Percentiles rank a stretch among this genome's conserved stretches.
Conservation (phyloP, 2,888 invertebrate species). For the Epicampocera succincta region DNA sequence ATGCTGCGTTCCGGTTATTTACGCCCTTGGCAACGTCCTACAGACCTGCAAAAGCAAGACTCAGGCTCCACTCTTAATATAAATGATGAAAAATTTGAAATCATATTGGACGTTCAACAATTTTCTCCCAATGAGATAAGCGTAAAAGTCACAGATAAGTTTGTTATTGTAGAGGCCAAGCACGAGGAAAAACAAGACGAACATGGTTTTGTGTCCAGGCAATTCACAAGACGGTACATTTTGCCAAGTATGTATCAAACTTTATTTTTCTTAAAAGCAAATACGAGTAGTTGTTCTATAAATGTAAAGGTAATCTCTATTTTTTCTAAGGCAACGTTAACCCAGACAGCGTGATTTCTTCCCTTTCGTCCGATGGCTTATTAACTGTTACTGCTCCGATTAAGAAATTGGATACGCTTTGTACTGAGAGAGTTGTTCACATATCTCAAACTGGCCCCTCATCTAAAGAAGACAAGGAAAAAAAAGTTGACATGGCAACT, state of each 20-base stretch:
- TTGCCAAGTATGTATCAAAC: conserved; percentile 82
- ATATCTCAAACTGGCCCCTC: conserved; percentile 87
- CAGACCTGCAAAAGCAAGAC: conserved; percentile 86
- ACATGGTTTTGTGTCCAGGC: conserved; percentile 90
- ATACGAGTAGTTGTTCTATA: too few species aligned
- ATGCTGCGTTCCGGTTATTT: conserved; percentile 85
- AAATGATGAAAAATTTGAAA: conserved; percentile 90
- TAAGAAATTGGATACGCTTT: conserved; percentile 82
- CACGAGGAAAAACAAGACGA: conserved; percentile 93
- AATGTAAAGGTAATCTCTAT: not conserved
- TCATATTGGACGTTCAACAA: conserved; percentile 87
- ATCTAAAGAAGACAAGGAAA: conserved; percentile 80
- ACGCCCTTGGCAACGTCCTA: conserved; percentile 87
- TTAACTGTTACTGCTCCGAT: conserved; percentile 89
- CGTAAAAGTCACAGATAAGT: conserved; percentile 86
- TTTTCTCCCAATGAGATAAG: conserved; percentile 88
- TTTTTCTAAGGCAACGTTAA: conserved; percentile 82
- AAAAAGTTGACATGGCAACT: conserved; percentile 79
- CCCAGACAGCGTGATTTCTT: conserved; percentile 87
- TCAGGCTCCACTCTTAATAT: conserved; percentile 89
- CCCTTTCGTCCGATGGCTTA: conserved; percentile 91
- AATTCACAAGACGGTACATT: conserved; percentile 83
- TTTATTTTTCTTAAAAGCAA: too few species aligned
- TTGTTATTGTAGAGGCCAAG: conserved; percentile 87
- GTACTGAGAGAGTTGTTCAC: conserved; percentile 87